These are phyloP conservation scores for Stegophylla sp. DNA, from an alignment of 2,888 invertebrate genomes.

Conservation along the genomic window DNA sequence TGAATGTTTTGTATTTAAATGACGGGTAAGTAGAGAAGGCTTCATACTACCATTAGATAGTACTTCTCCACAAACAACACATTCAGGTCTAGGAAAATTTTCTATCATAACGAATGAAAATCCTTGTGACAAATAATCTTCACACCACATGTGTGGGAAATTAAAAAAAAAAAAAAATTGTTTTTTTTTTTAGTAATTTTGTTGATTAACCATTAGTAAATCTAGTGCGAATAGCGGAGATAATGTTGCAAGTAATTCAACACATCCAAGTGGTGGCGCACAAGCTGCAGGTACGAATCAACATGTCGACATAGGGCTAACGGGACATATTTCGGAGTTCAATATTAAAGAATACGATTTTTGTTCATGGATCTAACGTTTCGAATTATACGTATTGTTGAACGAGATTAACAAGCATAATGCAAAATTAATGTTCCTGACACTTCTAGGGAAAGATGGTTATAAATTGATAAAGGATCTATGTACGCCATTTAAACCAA, in stretches of 20 bases:
- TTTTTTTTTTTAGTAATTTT: too few relatives aligned
- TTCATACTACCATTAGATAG: conserved; percentile 4
- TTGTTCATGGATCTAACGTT: not conserved
- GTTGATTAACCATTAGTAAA: too few relatives aligned
- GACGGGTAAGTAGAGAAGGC: conserved; percentile 9
- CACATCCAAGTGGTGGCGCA: too few relatives aligned
- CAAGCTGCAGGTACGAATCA: too few relatives aligned
- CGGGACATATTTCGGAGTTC: not conserved
- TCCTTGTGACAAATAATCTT: not conserved
- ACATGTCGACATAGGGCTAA: too few relatives aligned
- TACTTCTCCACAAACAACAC: conserved; percentile 14
- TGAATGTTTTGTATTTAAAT: conserved; percentile 17
- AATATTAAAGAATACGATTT: not conserved
- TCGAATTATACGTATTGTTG: not conserved
- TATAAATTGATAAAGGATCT: not conserved
- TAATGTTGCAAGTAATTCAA: too few relatives aligned
- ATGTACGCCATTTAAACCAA: not conserved
- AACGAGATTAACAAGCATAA: not conserved
- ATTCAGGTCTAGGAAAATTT: conserved; percentile 9
- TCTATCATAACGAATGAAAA: conserved; percentile 13
- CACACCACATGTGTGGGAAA: not conserved
- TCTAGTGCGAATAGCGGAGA: too few relatives aligned
- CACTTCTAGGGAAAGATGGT: not conserved
- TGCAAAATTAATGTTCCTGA: not conserved
- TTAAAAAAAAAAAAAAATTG: too few relatives aligned